A percentile compares a stretch with the other conserved stretches of the same genome.
Evolutionary conservation across 2,888 invertebrate species (phyloP).

Genomic region (Tipula confusa): DNA sequence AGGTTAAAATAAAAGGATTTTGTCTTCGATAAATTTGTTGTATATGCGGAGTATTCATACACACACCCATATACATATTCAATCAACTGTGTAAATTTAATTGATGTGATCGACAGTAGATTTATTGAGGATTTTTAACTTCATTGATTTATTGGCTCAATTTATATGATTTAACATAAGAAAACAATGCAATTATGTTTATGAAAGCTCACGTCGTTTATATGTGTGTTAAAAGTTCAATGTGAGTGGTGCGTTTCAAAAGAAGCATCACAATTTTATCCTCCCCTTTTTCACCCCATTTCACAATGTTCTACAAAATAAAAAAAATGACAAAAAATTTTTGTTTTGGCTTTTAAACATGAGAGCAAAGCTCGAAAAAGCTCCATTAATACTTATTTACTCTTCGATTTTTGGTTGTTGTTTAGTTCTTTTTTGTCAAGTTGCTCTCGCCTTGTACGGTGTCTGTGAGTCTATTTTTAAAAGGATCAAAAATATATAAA

Average conservation of each 20-base stretch:
- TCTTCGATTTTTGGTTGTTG: neutral
- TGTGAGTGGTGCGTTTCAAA: too few species aligned
- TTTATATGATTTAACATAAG: neutral
- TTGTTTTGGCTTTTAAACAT: neutral
- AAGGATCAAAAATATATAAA: neutral
- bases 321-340: neutral
- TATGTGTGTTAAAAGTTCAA: neutral
- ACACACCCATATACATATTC: neutral
- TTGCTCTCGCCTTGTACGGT: neutral
- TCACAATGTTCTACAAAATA: too few species aligned
- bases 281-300: too few species aligned
- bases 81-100: slow-evolving; percentile 3
- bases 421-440: neutral
- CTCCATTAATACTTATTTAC: slow-evolving; percentile 12
- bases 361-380: neutral
- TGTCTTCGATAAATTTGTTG: neutral
- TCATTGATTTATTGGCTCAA: neutral
- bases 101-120: neutral
- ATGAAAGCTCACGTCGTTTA: neutral
- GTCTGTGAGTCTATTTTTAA: neutral
- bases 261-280: neutral
- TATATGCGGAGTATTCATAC: neutral
- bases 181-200: neutral
- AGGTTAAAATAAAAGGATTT: slow-evolving; percentile 20
- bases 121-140: neutral